Base-by-base conservation (phyloP, 92 coral and sea anemone genomes). In the Plumapathes pennacea region DNA sequence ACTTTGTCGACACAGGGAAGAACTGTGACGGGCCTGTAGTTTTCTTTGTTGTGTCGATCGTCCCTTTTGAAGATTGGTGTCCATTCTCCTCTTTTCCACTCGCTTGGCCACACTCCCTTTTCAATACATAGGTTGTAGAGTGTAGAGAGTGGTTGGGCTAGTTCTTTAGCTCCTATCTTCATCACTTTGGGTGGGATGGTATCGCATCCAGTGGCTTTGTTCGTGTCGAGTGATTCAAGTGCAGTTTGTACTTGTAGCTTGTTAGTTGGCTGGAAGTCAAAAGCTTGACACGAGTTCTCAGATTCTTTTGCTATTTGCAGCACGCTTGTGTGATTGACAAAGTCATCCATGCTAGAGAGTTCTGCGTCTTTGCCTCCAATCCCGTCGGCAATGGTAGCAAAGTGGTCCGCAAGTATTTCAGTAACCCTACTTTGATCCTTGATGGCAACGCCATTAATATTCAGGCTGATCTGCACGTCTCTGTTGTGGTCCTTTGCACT, bases 41-140 rank as follows among this genome's bases (percentile, higher is more conserved):
- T 74, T 25, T 18, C 46, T 31, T 23, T 59, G n/a, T 5, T 46
- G 32, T 44, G 38, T 14, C 56, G 13, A 44, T 61, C 40, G 25
- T 45, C 52, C 14, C 32, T 61, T 20, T 61, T 45, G 50, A 42
- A 60, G 19, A 43, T 41, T 60, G 67, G 54, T 18, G 12, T 29
- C 64, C 69, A 46, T 0, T 61, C 69, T 33, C 56, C 85, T 26
- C 70, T 37, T 27, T 76, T 67, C 85, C 85, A 78, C 31, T 58
- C 44, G 2, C 24, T 21, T 10, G 74, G 74, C 21, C 64, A 47
- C 26, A 11, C 30, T 26, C 47, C 60, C 4, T 56, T 43, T 10
- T 55, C 54, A 38, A 64, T 53, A 38, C 46, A 55, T 28, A 68
- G 24, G 37, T 65, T 65, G 75, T 27, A 65, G 21, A 75, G 66